Evolutionary conservation across 2,888 invertebrate species (phyloP).

Genomic region (Eilema depressum): DNA sequence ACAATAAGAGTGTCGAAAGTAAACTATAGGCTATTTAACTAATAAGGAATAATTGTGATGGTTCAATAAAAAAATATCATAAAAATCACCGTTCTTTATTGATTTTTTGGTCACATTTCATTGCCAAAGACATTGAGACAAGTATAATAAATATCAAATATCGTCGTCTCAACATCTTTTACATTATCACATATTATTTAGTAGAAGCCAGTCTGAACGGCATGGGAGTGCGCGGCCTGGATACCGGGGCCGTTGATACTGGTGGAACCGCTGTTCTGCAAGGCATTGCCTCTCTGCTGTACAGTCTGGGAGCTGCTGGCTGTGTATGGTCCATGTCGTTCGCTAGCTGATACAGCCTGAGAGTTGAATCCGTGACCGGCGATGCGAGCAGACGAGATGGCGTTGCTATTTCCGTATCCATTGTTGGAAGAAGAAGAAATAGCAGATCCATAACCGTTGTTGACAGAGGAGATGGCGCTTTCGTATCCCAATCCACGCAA

Average conservation of each 20-base stretch:
- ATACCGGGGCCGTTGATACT: slow-evolving; percentile 71
- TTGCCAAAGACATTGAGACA: slow-evolving; percentile 69
- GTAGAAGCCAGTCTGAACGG: slow-evolving; percentile 72
- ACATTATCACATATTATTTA: slow-evolving; percentile 41
- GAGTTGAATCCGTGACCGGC: slow-evolving; percentile 55
- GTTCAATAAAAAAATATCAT: slow-evolving; percentile 34
- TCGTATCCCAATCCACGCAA: slow-evolving; percentile 44
- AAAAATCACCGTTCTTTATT: slow-evolving; percentile 61
- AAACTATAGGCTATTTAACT: background rate
- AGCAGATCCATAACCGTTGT: slow-evolving; percentile 45
- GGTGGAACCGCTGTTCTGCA: slow-evolving; percentile 71
- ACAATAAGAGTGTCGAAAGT: slow-evolving; percentile 9
- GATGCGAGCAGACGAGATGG: slow-evolving; percentile 65
- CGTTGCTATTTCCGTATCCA: slow-evolving; percentile 48
- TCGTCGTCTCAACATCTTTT: slow-evolving; percentile 74
- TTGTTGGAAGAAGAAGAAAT: slow-evolving; percentile 52
- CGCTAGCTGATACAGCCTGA: slow-evolving; percentile 67
- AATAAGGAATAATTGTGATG: slow-evolving; percentile 6
- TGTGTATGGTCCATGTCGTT: slow-evolving; percentile 63
- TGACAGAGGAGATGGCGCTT: slow-evolving; percentile 52
- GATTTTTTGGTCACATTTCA: slow-evolving; percentile 28
- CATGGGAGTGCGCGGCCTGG: slow-evolving; percentile 71
- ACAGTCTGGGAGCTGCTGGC: slow-evolving; percentile 70
- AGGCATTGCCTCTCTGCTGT: slow-evolving; percentile 61
- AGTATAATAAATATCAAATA: slow-evolving; percentile 41